Base-by-base conservation (phyloP, 37 sponge, comb jelly and placozoan species). In the Ephydatia muelleri region DNA sequence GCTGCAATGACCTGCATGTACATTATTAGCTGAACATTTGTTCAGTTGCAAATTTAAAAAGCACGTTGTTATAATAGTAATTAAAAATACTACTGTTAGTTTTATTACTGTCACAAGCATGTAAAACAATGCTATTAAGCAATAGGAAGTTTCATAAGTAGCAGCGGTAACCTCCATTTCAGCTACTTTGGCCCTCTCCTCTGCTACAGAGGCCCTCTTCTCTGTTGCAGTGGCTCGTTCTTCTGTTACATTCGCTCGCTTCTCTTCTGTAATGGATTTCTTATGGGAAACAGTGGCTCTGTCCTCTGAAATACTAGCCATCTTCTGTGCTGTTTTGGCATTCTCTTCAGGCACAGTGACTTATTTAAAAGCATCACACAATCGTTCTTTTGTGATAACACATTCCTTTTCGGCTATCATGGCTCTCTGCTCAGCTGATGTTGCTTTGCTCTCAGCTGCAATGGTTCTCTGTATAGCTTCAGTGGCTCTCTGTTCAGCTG, bases 101-200 rank as follows among this genome's bases (percentile, higher is more conserved):
- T 19, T 94, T 77, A 49, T 91, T 91, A 86, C 94, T 92, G 82
- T 78, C 80, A 27, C 92, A 92, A 72, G 91, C 93, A 67, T 22
- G 27, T 25, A 13, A 67, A 6, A 66, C 23, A 38, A 77, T 39
- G 30, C 57, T 14, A 57, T 21, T 57, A 57, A 57, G 57, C 57
- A 19, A 57, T 57, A 57, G 57, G 57, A 57, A 57, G 57, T 57
- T 57, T 57, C 57, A 57, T 57, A 57, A 76, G 76, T 76, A 57
- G 57, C 57, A 57, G 57, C 57, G 16, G 57, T 57, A 57, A 57
- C 57, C 57, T 57, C 57, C 57, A 57, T 57, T 57, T 57, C 57
- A 19, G 57, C 57, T 57, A 57, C 57, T 57, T 57, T 57, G 57
- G 57, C 57, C 57, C 57, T 57, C 57, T 13, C 57, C 57, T 57